Evolutionary conservation across 2,888 invertebrate species (phyloP), one percentile per base, ranked within the genome.

Genomic region (Nomada ferruginata): DNA sequence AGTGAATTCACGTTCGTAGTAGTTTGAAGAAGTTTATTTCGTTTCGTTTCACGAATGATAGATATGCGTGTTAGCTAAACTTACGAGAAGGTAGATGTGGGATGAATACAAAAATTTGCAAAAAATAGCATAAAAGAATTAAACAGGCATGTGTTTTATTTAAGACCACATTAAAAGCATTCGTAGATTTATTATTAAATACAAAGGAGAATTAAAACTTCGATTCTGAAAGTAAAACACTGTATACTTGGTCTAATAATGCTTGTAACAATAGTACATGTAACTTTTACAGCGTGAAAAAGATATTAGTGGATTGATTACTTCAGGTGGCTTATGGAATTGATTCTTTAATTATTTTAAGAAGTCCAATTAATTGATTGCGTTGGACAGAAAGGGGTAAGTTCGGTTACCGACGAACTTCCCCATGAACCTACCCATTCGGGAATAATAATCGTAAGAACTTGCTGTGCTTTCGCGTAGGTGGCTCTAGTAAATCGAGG

Each of bases 401-500:
- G 4, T 61, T 50, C 11, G 11, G 55, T 86, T 86, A 85, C 81
- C 85, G 87, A 77, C 81, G 44, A 90, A 87, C 75, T 89, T 85
- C 82, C 85, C 86, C 69, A 71, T 60, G 82, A 75, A 87, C 87
- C 89, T 82, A 82, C 85, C 18, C 60, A 69, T 70, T 83, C 75
- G 73, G 71, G 59, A 57, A 57, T 63, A 68, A 44, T 61, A 53
- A 65, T 60, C 66, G 60, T 29, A 44, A 68, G 74, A 88, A 87
- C 84, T 91, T 91, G 20, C 70, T 18, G 15, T 18, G 23, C 50
- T 63, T 55, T 71, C 79, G 73, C 82, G 88, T 90, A 93, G 93
- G 91, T 93, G 93, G 91, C 93, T 89, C 90, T 91, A 88, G 89
- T 77, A 81, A 89, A 79, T 77, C 83, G 65, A 36, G 80, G 72